Base-by-base conservation (phyloP, 2,113 vertebrate species). In the Trichomycterus rosablanca region DNA sequence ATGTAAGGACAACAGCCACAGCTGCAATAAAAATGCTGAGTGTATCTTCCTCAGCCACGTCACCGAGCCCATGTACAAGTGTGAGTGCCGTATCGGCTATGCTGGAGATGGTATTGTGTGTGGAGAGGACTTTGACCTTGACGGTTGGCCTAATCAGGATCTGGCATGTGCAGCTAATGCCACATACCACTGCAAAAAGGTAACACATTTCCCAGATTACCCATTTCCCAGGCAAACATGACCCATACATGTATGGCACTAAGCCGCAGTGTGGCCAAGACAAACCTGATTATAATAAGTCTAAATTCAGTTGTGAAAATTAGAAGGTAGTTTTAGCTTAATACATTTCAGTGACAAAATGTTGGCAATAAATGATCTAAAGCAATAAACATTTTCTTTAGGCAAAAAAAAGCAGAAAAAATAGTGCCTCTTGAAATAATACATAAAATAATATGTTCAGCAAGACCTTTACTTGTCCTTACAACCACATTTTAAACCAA, bases 51-150 rank as follows among this genome's bases (percentile, higher is more conserved):
- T 97, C 57, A 93, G 92, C 15, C 88, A 95, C 70, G 89, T 93
- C 24, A 96, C 89, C 2, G 91, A 98, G 37, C 90, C 89, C 39
- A 86, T 95, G 88, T 98, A 87, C 83, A 95, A 89, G 73, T 98
- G 96, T 9, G 80, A 89, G 69, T 98, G 96, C n/a, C 86, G 81
- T 15, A 92, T 90, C 0, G 96, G 96, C 15, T 98, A 94, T 4
- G 95, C 94, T 1, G 96, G 96, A 0, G 94, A 98, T n/a, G 96
- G 96, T 32, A 86, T 78, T 59, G 78, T 97, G 67, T 98, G 96
- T 6, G 93, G 90, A 1, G 94, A 97, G 62, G 96, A 98, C 81
- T 93, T 91, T 0, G 96, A 98, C 80, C 84, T 98, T 83, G 96
- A 98, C 7, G 94, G 96, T 24, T 98, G 96, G 96, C 96, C 96